Percentiles rank a stretch among this genome's conserved stretches.
These are phyloP conservation scores for Chrysopa pallens DNA, from an alignment of 1,140 invertebrate species.

Conservation along the genomic window DNA sequence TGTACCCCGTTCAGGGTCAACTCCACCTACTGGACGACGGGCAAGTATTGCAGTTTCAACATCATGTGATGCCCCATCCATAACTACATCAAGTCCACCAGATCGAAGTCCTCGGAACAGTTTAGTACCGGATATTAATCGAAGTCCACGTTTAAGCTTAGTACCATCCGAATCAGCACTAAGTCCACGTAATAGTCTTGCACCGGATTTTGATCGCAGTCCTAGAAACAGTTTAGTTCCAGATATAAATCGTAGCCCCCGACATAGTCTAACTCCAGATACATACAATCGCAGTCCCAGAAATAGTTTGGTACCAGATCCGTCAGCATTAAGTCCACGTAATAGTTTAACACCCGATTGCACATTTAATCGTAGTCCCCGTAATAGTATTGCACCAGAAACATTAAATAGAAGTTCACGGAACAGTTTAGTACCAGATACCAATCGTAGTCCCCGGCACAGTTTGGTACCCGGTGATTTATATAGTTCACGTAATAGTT, in stretches of 20 bases:
- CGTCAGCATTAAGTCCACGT: slow-evolving; percentile 26
- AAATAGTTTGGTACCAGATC: slow-evolving; percentile 21
- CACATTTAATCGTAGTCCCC: slow-evolving; percentile 21
- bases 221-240: slow-evolving; percentile 40
- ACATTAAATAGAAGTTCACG: slow-evolving; percentile 41
- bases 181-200: slow-evolving; percentile 30
- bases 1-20: slow-evolving; percentile 24
- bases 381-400: slow-evolving; percentile 33
- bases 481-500: slow-evolving; percentile 37
- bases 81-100: slow-evolving; percentile 28
- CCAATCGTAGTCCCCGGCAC: slow-evolving; percentile 32
- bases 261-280: slow-evolving; percentile 24
- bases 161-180: slow-evolving; percentile 33
- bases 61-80: slow-evolving; percentile 21
- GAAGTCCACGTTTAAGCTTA: slow-evolving; percentile 41
- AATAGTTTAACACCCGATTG: slow-evolving; percentile 27
- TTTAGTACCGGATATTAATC: slow-evolving; percentile 30
- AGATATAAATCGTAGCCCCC: slow-evolving; percentile 31
- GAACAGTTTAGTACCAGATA: slow-evolving; percentile 39
- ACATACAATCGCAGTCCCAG: slow-evolving; percentile 21
- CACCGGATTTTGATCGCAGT: slow-evolving; percentile 32
- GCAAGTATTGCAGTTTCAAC: slow-evolving; percentile 28
- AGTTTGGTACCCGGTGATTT: slow-evolving; percentile 32
- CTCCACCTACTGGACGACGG: slow-evolving; percentile 22
- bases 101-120: slow-evolving; percentile 41